These are phyloP conservation scores for Vulpes ferrilata DNA, from an alignment of 2,113 vertebrate genomes.

Conservation along the genomic window DNA sequence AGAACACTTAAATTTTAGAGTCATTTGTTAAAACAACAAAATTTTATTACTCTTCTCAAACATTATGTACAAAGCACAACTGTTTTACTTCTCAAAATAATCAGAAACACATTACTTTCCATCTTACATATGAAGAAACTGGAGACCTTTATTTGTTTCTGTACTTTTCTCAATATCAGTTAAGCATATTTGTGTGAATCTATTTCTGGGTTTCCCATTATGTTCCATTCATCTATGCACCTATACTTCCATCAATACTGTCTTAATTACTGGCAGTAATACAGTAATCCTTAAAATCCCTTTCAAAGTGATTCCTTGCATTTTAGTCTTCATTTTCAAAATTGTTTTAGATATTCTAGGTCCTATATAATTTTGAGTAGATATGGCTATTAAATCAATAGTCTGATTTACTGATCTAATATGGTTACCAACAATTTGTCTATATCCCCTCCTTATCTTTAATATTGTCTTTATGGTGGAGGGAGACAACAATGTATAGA, in stretches of 20 bases:
- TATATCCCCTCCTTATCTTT: neutral
- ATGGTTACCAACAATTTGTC: neutral
- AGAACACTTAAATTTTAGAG: neutral
- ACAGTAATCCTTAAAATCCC: neutral
- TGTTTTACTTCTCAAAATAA: slow-evolving; percentile 40
- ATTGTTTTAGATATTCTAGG: neutral
- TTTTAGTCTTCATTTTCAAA: slow-evolving; percentile 30
- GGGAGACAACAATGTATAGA: neutral
- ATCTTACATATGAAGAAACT: slow-evolving; percentile 21
- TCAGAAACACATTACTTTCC: neutral
- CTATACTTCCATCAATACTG: neutral
- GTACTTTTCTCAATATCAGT: neutral
- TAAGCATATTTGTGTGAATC: neutral
- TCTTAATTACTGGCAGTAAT: neutral
- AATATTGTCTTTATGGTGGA: neutral
- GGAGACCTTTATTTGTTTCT: neutral
- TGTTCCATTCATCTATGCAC: slow-evolving; percentile 21
- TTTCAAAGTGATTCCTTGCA: neutral
- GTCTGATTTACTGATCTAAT: neutral
- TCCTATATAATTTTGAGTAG: neutral
- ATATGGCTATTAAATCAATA: neutral
- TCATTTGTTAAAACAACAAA: slow-evolving; percentile 32
- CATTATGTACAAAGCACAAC: neutral
- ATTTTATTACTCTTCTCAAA: slow-evolving; percentile 3
- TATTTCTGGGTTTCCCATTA: neutral